Conservation (phyloP, 2,113 vertebrate species). For the Microtus montanus region DNA sequence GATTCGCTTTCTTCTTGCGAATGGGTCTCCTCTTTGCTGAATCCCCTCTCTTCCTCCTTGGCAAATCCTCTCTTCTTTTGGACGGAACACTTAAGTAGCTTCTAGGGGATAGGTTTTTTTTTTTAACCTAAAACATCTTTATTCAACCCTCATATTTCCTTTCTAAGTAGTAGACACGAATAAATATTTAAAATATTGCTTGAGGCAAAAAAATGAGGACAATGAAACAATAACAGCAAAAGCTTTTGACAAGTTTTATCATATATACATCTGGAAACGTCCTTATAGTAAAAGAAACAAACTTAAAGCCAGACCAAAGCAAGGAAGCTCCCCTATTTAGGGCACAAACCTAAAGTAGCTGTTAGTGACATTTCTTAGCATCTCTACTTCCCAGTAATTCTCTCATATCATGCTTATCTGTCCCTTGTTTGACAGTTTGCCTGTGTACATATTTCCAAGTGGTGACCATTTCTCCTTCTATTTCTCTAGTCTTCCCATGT, state of each 20-base stretch:
- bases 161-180: neutral
- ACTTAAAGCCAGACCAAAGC: neutral
- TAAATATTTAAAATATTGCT: neutral
- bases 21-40: slow-evolving; percentile 8
- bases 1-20: neutral
- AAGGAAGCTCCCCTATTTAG: neutral
- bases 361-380: neutral
- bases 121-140: neutral
- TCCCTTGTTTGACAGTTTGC: neutral
- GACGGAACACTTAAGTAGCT: neutral
- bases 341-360: neutral
- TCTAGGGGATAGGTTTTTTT: neutral
- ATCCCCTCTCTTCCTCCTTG: neutral
- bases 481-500: neutral
- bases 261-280: neutral
- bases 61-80: slow-evolving; percentile 15
- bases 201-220: neutral
- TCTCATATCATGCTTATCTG: neutral
- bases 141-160: neutral
- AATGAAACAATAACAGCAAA: neutral
- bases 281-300: neutral
- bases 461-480: neutral
- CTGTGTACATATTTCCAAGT: neutral
- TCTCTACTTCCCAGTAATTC: neutral
- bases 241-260: neutral